Evolutionary conservation across 2,113 vertebrate genomes (phyloP).

Genomic region (Scortum barcoo): DNA sequence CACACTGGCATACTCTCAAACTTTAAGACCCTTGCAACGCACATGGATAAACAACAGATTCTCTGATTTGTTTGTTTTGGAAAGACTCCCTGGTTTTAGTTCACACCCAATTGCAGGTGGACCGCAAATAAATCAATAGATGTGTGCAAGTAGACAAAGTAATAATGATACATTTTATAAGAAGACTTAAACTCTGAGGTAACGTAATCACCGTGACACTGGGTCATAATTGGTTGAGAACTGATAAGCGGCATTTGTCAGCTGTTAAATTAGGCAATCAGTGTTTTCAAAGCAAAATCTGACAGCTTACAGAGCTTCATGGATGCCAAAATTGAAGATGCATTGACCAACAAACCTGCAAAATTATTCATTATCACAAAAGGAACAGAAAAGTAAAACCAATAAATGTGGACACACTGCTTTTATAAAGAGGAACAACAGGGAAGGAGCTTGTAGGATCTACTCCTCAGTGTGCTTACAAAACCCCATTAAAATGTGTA

Average conservation of each 20-base stretch:
- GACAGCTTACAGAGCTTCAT: neutral
- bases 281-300: conserved; percentile 14
- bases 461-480: neutral
- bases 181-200: neutral
- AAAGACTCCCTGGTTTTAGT: neutral
- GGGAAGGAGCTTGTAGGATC: neutral
- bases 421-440: neutral
- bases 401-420: neutral
- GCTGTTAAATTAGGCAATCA: conserved; percentile 23
- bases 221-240: neutral
- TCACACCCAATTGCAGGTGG: neutral
- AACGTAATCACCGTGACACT: neutral
- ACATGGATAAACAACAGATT: conserved; percentile 55
- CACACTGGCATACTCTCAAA: conserved; percentile 49
- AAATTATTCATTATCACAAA: conserved; percentile 9
- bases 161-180: neutral
- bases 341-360: conserved; percentile 10
- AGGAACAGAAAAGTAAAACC: neutral
- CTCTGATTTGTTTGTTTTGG: conserved; percentile 10
- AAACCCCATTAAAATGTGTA: neutral
- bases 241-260: conserved; percentile 33
- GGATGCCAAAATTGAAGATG: conserved; percentile 15
- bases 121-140: neutral
- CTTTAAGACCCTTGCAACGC: neutral
- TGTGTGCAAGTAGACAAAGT: neutral